Evolutionary conservation across 2,113 vertebrate species (phyloP).

Genomic region (Gallinago media): DNA sequence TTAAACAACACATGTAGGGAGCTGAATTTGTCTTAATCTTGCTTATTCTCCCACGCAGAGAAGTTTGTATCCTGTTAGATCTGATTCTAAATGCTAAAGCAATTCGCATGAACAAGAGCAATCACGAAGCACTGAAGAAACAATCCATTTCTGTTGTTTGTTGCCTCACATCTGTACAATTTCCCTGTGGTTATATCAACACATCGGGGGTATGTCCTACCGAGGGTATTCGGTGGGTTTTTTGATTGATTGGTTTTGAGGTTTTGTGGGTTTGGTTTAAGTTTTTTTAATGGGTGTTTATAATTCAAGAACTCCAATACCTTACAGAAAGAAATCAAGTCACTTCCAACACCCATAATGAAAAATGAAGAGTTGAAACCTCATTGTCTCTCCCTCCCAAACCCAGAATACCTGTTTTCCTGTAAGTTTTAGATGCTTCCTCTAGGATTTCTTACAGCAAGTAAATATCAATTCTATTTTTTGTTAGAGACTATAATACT

Average conservation of each 20-base stretch:
- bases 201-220: rapidly evolving
- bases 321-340: background rate
- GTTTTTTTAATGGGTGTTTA: background rate
- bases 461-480: background rate
- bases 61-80: background rate
- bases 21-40: constrained; percentile 32
- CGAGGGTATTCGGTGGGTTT: rapidly evolving
- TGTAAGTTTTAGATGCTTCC: background rate
- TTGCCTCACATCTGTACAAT: background rate
- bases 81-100: background rate
- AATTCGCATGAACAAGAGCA: background rate
- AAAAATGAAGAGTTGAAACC: background rate
- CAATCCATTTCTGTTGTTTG: background rate
- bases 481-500: background rate
- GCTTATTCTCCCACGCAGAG: constrained; percentile 33
- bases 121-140: background rate
- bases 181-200: background rate
- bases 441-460: background rate
- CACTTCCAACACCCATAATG: rapidly evolving
- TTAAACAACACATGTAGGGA: constrained; percentile 30
- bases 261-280: background rate
- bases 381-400: background rate
- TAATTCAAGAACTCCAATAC: background rate
- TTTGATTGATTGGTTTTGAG: background rate
- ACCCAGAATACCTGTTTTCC: background rate